These are phyloP conservation scores for Malurus splendens DNA, from an alignment of 2,797 vertebrate species.

Conservation along the genomic window DNA sequence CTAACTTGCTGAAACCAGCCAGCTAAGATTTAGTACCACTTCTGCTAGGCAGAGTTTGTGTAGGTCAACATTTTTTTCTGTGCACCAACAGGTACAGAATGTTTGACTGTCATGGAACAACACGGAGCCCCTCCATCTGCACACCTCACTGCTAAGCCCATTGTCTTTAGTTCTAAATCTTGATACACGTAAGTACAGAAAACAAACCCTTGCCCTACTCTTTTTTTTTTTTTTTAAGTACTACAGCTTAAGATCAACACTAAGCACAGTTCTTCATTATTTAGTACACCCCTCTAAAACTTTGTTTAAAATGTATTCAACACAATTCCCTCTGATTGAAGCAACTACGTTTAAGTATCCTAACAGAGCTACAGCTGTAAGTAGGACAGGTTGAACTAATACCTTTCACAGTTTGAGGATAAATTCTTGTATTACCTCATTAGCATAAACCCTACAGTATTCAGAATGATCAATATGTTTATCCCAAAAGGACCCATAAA, in stretches of 20 bases:
- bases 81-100: fast-evolving
- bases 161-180: neutral
- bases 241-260: neutral
- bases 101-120: neutral
- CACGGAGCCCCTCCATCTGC: fast-evolving
- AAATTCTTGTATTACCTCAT: neutral
- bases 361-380: neutral
- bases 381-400: neutral
- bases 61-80: neutral
- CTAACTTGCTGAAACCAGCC: neutral
- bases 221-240: neutral
- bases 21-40: neutral
- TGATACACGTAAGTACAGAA: neutral
- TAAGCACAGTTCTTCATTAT: neutral
- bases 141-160: neutral
- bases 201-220: neutral
- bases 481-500: neutral
- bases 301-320: neutral
- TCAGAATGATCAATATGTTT: neutral
- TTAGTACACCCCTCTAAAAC: neutral
- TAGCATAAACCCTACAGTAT: neutral
- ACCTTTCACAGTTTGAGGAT: neutral
- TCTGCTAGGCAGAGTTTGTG: neutral
- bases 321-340: neutral
- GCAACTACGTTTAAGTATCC: neutral